Evolutionary conservation across 2,888 invertebrate genomes (phyloP).

Genomic region (Sicus ferrugineus): DNA sequence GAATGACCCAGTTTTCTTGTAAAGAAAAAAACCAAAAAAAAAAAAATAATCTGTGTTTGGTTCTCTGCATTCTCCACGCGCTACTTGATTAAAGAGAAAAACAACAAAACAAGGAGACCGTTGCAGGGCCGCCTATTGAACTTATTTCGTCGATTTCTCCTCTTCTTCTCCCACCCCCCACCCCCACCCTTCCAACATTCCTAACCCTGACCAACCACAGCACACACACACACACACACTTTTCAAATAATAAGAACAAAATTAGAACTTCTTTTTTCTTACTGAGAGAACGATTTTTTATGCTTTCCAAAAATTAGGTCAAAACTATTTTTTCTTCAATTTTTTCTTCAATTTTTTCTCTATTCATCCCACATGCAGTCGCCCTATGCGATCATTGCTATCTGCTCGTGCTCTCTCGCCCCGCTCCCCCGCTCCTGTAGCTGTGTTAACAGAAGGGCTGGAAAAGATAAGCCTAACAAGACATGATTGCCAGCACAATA

Average conservation of each 20-base stretch:
- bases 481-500: background rate
- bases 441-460: constrained; percentile 19
- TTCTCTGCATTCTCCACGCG: background rate
- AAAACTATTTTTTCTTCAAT: background rate
- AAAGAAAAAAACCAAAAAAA: too few species aligned
- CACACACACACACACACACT: background rate
- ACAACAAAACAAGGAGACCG: background rate
- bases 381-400: background rate
- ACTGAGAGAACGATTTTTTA: constrained; percentile 8
- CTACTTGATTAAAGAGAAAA: background rate
- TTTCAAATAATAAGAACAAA: background rate
- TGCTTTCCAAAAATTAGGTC: constrained; percentile 1
- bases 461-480: constrained; percentile 1
- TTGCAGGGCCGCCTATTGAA: background rate
- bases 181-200: background rate
- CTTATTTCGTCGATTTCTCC: background rate
- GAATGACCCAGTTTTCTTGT: background rate
- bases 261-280: background rate
- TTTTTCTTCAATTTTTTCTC: background rate
- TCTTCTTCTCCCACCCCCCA: background rate
- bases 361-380: constrained; percentile 8
- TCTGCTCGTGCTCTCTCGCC: background rate
- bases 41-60: background rate
- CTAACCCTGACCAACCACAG: background rate
- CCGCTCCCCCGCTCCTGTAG: background rate